Percentiles rank a stretch among this genome's conserved stretches.
Evolutionary conservation across 2,113 vertebrate genomes (phyloP).

Genomic region (Microtus oregoni): DNA sequence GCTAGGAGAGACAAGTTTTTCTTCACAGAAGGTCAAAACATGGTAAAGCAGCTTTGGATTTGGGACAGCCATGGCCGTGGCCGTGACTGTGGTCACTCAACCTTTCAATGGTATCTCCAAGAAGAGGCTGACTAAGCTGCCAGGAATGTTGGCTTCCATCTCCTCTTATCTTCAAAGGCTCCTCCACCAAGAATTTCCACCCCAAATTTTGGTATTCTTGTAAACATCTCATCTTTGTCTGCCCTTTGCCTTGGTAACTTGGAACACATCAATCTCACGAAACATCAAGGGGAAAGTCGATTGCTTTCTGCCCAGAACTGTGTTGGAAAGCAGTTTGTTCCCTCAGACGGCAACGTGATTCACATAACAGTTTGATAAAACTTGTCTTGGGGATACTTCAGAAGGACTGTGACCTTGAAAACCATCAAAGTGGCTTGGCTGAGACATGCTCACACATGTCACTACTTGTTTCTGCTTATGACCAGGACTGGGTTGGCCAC

Average conservation of each 20-base stretch:
- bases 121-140: not conserved
- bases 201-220: conserved; percentile 77
- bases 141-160: conserved; percentile 48
- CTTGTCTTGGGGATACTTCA: conserved; percentile 21
- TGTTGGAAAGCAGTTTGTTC: conserved; percentile 65
- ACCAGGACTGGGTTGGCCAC: not conserved
- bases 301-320: conserved; percentile 61
- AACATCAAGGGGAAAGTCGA: conserved; percentile 43
- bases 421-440: conserved; percentile 53
- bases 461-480: not conserved
- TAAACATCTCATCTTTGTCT: conserved; percentile 79
- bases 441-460: not conserved
- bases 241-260: conserved; percentile 79
- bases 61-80: not conserved
- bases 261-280: conserved; percentile 38
- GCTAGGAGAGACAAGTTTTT: not conserved
- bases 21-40: not conserved
- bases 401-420: conserved; percentile 28
- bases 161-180: conserved; percentile 70
- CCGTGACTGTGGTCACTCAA: not conserved
- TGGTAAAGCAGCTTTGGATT: not conserved
- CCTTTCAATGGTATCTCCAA: conserved; percentile 29
- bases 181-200: conserved; percentile 75
- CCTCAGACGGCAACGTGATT: not conserved
- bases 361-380: conserved; percentile 48